Conservation (phyloP, 2,113 vertebrate species). For the Emydura subglobosa region DNA sequence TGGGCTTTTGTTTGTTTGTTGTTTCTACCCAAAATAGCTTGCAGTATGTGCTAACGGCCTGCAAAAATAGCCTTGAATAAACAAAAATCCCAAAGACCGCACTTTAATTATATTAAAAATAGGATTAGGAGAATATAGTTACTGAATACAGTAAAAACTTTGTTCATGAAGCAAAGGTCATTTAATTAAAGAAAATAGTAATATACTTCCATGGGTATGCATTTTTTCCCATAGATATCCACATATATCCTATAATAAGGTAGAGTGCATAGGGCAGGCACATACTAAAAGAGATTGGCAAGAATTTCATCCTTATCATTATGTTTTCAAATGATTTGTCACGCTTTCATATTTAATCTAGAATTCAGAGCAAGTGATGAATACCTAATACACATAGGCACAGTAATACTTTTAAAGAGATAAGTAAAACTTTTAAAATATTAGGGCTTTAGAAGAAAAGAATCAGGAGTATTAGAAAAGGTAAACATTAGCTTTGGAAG, state of each 20-base stretch:
- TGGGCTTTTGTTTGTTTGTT: neutral
- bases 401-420: constrained; percentile 29
- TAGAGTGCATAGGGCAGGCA: neutral
- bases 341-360: constrained; percentile 25
- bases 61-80: constrained; percentile 21
- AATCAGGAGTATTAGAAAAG: constrained; percentile 52
- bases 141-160: constrained; percentile 21
- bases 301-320: constrained; percentile 22
- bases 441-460: constrained; percentile 55
- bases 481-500: constrained; percentile 75
- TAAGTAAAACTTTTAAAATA: constrained; percentile 61
- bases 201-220: neutral
- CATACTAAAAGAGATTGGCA: neutral
- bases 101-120: neutral
- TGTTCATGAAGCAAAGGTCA: constrained; percentile 12
- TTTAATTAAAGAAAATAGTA: constrained; percentile 3
- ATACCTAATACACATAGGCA: neutral
- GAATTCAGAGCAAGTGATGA: constrained; percentile 2
- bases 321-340: constrained; percentile 7
- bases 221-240: neutral
- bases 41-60: neutral
- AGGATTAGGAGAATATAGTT: neutral
- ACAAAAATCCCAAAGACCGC: neutral
- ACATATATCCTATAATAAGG: neutral
- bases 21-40: neutral